Conservation (phyloP, 2,113 vertebrate genomes). For the Notarius quadriscutis region DNA sequence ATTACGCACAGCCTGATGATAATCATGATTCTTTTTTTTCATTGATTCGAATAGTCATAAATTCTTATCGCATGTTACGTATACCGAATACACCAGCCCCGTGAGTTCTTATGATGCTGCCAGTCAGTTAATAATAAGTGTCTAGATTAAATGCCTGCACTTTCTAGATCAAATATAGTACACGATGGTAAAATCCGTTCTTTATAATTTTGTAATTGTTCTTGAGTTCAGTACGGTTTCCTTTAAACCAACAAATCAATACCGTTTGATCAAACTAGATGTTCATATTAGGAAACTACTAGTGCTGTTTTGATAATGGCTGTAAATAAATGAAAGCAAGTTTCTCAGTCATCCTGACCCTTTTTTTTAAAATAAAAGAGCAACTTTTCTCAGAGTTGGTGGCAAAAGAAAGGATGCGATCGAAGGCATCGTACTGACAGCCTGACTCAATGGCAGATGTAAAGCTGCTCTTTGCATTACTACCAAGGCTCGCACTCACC, state of each 20-base stretch:
- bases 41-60: too few species aligned
- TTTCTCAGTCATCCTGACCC: not conserved
- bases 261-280: not conserved
- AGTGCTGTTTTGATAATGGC: not conserved
- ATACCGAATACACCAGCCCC: too few species aligned
- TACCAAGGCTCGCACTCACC: slow-evolving; percentile 2
- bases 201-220: too few species aligned
- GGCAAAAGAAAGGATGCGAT: slow-evolving; percentile 47
- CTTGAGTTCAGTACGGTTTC: not conserved
- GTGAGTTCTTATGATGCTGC: not conserved
- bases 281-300: not conserved
- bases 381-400: not conserved
- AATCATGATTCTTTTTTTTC: too few species aligned
- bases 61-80: too few species aligned
- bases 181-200: too few species aligned
- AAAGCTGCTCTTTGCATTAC: slow-evolving; percentile 37
- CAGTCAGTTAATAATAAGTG: not conserved
- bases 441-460: slow-evolving; percentile 42
- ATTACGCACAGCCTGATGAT: too few species aligned
- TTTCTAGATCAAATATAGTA: not conserved
- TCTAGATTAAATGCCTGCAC: too few species aligned
- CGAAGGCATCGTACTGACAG: slow-evolving; percentile 44
- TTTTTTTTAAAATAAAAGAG: not conserved
- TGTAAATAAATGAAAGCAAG: not conserved
- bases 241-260: not conserved